Percentiles rank a stretch among this genome's conserved stretches.
These are phyloP conservation scores for Pammene fasciana DNA, from an alignment of 2,888 invertebrate genomes.

Conservation along the genomic window DNA sequence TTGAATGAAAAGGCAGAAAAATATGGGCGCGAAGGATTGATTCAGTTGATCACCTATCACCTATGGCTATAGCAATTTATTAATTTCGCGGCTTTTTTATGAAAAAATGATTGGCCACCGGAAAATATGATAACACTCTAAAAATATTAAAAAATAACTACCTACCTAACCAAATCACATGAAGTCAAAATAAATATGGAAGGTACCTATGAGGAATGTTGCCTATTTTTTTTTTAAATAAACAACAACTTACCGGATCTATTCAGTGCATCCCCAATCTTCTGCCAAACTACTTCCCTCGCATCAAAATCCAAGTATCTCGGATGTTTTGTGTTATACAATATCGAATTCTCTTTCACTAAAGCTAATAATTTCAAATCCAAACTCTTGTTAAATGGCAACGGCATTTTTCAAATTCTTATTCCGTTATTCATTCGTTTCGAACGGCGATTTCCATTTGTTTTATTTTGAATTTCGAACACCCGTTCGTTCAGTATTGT, in stretches of 20 bases:
- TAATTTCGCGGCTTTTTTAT: too few species aligned
- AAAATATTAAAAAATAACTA: too few species aligned
- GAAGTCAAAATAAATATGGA: too few species aligned
- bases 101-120: too few species aligned
- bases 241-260: constrained; percentile 64
- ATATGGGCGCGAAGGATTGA: too few species aligned
- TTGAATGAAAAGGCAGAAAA: too few species aligned
- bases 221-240: too few species aligned
- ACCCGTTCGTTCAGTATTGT: neutral
- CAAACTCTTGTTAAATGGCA: constrained; percentile 64
- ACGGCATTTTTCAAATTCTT: constrained; percentile 56
- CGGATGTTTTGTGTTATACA: constrained; percentile 66
- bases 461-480: constrained; percentile 12
- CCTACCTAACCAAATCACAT: too few species aligned
- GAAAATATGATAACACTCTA: too few species aligned
- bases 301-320: constrained; percentile 67
- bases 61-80: too few species aligned
- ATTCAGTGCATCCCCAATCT: constrained; percentile 67
- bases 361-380: constrained; percentile 65
- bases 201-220: too few species aligned
- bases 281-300: constrained; percentile 73
- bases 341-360: constrained; percentile 64
- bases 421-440: constrained; percentile 2
- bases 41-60: too few species aligned
- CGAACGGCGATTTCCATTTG: neutral